These are phyloP conservation scores for Sitta carolinensis DNA, from an alignment of 2,797 vertebrate species.

Conservation along the genomic window DNA sequence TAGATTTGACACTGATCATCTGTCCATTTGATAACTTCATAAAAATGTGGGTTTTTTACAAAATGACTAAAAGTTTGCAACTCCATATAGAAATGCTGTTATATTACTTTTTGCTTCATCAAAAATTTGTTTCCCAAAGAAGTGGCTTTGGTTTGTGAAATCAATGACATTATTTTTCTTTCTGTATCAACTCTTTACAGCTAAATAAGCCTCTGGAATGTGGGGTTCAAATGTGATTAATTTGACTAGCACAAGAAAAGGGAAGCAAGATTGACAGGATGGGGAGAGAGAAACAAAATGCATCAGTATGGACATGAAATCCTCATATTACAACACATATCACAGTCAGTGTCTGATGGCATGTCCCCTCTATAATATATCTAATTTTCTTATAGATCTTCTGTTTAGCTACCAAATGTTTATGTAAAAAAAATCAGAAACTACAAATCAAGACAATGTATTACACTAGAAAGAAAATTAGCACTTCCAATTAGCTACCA, in stretches of 20 bases:
- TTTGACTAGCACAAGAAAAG: neutral
- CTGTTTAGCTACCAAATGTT: neutral
- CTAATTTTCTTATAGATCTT: neutral
- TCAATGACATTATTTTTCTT: neutral
- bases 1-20: conserved; percentile 57
- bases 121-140: neutral
- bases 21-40: conserved; percentile 59
- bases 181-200: neutral
- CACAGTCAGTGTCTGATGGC: neutral
- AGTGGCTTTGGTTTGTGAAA: conserved; percentile 2
- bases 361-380: neutral
- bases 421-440: neutral
- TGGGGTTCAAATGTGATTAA: neutral
- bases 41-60: conserved; percentile 20
- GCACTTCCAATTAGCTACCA: neutral
- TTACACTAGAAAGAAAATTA: neutral
- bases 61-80: conserved; percentile 52
- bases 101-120: conserved; percentile 13
- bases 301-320: conserved; percentile 4
- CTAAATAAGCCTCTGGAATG: neutral
- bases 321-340: neutral
- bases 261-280: neutral
- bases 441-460: neutral
- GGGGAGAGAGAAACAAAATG: neutral
- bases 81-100: neutral